Percentiles rank a stretch among this genome's conserved stretches.
Evolutionary conservation across 2,888 invertebrate species (phyloP).

Genomic region (Netelia virgata): DNA sequence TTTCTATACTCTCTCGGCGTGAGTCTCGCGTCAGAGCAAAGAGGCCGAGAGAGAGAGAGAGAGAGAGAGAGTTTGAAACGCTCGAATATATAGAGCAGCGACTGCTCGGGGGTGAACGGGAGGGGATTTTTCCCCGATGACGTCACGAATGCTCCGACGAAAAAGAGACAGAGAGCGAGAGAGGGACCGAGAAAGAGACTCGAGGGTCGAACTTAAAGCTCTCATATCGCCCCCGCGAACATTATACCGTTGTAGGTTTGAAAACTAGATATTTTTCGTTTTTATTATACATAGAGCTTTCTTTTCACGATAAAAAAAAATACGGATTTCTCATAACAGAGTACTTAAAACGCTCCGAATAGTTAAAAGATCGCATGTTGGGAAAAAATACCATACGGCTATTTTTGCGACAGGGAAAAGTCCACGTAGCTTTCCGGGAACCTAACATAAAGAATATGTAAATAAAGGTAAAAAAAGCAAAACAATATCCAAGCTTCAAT

Average conservation of each 20-base stretch:
- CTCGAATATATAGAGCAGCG: slow-evolving; percentile 55
- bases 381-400: too few relatives aligned
- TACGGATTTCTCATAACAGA: too few relatives aligned
- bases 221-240: slow-evolving; percentile 19
- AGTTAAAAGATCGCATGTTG: too few relatives aligned
- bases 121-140: slow-evolving; percentile 44
- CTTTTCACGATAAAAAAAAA: too few relatives aligned
- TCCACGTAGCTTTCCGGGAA: too few relatives aligned
- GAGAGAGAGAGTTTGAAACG: slow-evolving; percentile 34
- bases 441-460: too few relatives aligned
- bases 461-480: too few relatives aligned
- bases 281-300: too few relatives aligned
- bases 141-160: slow-evolving; percentile 66
- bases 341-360: too few relatives aligned
- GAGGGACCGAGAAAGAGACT: slow-evolving; percentile 13
- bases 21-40: slow-evolving; percentile 44
- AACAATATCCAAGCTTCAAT: too few relatives aligned
- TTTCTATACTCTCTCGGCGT: slow-evolving; percentile 71
- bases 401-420: too few relatives aligned
- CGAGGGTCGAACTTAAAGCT: slow-evolving; percentile 50
- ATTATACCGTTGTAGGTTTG: slow-evolving; percentile 6
- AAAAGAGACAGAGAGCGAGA: background rate
- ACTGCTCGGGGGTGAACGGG: slow-evolving; percentile 7
- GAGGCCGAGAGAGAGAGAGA: slow-evolving; percentile 27
- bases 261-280: slow-evolving; percentile 4